Conservation (phyloP, 1,140 invertebrate genomes). For the Caerostris darwini region DNA sequence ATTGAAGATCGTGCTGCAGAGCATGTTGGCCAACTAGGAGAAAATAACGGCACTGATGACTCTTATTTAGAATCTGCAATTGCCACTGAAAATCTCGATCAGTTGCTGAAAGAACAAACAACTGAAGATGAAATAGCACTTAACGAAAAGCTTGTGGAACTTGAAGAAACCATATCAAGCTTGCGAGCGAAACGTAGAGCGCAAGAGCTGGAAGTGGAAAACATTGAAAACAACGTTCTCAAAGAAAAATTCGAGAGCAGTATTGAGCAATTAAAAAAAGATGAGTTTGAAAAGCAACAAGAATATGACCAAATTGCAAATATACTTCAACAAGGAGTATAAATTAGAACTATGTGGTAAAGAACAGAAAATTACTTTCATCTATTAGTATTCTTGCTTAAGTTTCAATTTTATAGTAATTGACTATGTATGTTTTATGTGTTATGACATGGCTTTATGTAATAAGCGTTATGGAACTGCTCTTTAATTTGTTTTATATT, state of each 20-base stretch:
- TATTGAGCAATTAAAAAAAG: conserved; percentile 88
- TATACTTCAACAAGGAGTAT: conserved; percentile 42
- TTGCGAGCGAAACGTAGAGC: conserved; percentile 87
- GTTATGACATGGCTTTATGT: no score
- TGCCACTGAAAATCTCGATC: conserved; percentile 54
- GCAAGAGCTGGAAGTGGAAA: conserved; percentile 91
- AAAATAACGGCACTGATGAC: conserved; percentile 55
- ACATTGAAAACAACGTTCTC: conserved; percentile 92
- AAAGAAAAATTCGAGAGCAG: conserved; percentile 91
- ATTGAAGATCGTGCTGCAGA: background rate
- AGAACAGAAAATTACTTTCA: no score
- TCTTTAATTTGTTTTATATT: no score
- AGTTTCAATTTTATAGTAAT: no score
- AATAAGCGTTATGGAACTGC: no score
- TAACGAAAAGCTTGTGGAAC: conserved; percentile 78
- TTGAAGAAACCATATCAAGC: conserved; percentile 85
- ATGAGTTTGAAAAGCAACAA: conserved; percentile 90
- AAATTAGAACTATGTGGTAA: no score
- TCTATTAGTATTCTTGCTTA: no score
- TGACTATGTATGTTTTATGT: no score
- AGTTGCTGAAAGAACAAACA: conserved; percentile 74
- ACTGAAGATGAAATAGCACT: conserved; percentile 69
- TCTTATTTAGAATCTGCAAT: conserved; percentile 70
- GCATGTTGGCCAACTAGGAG: conserved; percentile 7
- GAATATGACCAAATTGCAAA: conserved; percentile 82